Conservation (phyloP, 2,797 vertebrate genomes). For the Fistularia tabacaria region DNA sequence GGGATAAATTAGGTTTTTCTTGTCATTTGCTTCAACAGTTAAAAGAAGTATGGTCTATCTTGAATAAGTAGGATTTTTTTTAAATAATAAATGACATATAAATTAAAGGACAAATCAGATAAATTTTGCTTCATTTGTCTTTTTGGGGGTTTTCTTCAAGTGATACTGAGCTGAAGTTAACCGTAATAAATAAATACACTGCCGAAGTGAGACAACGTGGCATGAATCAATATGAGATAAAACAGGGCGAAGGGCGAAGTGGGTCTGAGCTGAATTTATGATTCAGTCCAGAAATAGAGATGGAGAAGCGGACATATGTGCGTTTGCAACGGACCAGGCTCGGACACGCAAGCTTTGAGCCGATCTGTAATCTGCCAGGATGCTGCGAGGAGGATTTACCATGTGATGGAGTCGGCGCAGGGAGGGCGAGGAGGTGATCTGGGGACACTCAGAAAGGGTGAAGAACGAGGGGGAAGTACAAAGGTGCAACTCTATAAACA, state of each 20-base stretch:
- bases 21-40: too few species aligned
- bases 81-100: too few species aligned
- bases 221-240: too few species aligned
- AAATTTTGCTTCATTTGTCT: too few species aligned
- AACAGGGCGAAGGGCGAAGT: neutral
- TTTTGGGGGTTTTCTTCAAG: too few species aligned
- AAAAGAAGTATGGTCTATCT: too few species aligned
- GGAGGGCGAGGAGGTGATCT: constrained; percentile 20
- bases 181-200: too few species aligned
- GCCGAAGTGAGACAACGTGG: too few species aligned
- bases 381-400: constrained; percentile 8
- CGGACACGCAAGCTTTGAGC: constrained; percentile 13
- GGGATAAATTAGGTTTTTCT: too few species aligned
- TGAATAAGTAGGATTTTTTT: too few species aligned
- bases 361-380: constrained; percentile 25
- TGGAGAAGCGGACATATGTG: constrained; percentile 9
- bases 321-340: constrained; percentile 7
- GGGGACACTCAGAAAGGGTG: constrained; percentile 16
- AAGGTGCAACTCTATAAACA: neutral
- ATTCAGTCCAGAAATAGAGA: neutral
- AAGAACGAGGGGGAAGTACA: constrained; percentile 29
- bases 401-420: constrained; percentile 2
- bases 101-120: too few species aligned
- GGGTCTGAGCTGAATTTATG: neutral
- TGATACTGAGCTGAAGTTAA: too few species aligned